Base-by-base conservation (phyloP, 1,140 invertebrate genomes). In the Caerostris darwini region DNA sequence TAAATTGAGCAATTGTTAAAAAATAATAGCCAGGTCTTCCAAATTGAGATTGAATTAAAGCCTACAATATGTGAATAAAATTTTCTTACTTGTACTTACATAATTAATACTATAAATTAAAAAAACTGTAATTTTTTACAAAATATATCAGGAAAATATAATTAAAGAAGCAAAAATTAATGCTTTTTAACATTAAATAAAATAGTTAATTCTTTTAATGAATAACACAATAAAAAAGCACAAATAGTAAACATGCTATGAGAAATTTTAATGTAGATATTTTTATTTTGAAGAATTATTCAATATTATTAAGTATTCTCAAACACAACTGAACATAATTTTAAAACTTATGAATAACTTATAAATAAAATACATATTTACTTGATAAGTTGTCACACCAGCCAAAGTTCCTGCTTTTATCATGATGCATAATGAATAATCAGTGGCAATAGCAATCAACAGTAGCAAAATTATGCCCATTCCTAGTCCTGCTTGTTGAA, bases 391-490 rank as follows among this genome's bases (percentile, higher is more conserved):
- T 96, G 97, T 98, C 94, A 97, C 97, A 67, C 98, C 98, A 86
- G 97, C 97, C n/a, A 98, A 96, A 95, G 98, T 97, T 5, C 98
- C 98, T 94, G 97, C 97, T 95, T 97, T 96, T 58, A 98, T 97
- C 97, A 99, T 97, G 69, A 98, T 96, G 94, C 98, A 97, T 82
- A 98, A 96, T 2, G 98, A 98, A 95, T 98, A 98, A 96, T 99
- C 98, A 89, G 98, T 98, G 67, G 98, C 96, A 67, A 97, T 95
- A 53, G 98, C 98, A 6, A 98, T 97, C 17, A 98, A 81, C n/a
- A 98, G 95, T 93, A 99, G 96, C 85, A 98, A 96, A 87, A 97
- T 95, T 53, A 98, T 96, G 12, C 98, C 98, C 61, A 98, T 96
- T 4, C 97, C 97, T 95, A 98, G 97, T 54, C 98, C 98, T 86